Conservation (phyloP, 2,888 invertebrate genomes). For the Minunthozetes semirufus region DNA sequence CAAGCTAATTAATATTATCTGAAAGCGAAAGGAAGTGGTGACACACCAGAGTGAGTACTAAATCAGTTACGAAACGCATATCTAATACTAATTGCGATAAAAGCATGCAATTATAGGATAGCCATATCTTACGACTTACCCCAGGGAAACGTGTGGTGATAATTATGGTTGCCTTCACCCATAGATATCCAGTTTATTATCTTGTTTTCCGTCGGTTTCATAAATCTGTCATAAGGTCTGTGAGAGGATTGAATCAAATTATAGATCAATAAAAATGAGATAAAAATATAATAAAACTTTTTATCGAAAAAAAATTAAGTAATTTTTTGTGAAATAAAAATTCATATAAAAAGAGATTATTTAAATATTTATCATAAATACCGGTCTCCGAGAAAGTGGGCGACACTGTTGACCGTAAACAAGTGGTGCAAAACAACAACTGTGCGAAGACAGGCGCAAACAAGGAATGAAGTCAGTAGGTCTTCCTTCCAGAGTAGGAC, state of each 20-base stretch:
- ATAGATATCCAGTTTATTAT: slow-evolving; percentile 45
- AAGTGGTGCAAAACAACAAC: slow-evolving; percentile 33
- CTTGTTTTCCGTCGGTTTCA: slow-evolving; percentile 49
- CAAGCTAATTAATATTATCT: no score
- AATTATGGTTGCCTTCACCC: slow-evolving; percentile 47
- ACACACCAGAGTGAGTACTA: no score
- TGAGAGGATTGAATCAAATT: neutral
- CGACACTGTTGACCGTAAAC: slow-evolving; percentile 34
- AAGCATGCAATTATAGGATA: neutral
- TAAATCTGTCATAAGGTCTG: slow-evolving; percentile 42
- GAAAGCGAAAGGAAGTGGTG: no score
- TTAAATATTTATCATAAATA: neutral
- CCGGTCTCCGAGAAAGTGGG: slow-evolving; percentile 28
- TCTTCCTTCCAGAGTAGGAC: slow-evolving; percentile 26
- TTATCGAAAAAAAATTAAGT: no score
- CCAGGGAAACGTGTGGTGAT: slow-evolving; percentile 46
- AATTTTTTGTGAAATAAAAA: no score
- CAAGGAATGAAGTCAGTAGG: neutral
- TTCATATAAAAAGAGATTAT: no score
- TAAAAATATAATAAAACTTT: neutral
- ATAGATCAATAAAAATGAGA: neutral
- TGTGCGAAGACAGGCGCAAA: neutral
- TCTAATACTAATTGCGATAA: neutral
- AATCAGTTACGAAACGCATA: neutral
- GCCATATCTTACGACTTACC: neutral